A percentile compares a stretch with the other conserved stretches of the same genome.
These are phyloP conservation scores for Zelleria hepariella DNA, from an alignment of 2,888 invertebrate species.

Conservation along the genomic window DNA sequence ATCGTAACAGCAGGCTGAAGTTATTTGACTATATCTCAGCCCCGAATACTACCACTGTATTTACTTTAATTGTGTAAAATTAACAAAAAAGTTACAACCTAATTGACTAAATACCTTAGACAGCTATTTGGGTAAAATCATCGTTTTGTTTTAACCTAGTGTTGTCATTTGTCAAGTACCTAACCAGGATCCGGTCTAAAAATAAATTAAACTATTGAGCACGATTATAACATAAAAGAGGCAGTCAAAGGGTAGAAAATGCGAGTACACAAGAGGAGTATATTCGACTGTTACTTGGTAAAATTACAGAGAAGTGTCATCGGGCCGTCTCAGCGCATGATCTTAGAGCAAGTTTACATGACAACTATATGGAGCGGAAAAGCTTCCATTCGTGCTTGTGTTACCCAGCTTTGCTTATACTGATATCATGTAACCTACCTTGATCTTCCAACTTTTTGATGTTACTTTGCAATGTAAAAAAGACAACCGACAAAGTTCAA, in stretches of 20 bases:
- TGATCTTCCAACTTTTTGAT: no score
- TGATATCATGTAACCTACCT: no score
- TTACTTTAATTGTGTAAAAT: conserved; percentile 23
- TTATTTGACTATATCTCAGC: conserved; percentile 43
- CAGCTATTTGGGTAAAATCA: conserved; percentile 38
- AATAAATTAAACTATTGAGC: conserved; percentile 60
- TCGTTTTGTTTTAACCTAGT: conserved; percentile 39
- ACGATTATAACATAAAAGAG: conserved; percentile 55
- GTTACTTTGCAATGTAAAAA: no score
- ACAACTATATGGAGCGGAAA: not conserved
- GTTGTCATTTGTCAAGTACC: conserved; percentile 22
- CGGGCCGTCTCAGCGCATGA: no score
- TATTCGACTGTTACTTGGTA: not conserved
- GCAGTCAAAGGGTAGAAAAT: conserved; percentile 59
- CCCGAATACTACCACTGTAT: conserved; percentile 19
- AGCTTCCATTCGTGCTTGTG: not conserved
- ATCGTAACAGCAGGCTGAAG: conserved; percentile 27
- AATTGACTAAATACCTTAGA: conserved; percentile 71
- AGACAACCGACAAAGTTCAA: no score
- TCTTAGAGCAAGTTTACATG: not conserved
- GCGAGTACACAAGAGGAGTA: conserved; percentile 21
- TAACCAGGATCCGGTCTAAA: conserved; percentile 18
- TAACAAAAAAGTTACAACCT: conserved; percentile 58
- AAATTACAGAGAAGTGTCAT: not conserved
- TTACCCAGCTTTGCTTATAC: no score